These are phyloP conservation scores for Jaculus jaculus DNA, from an alignment of 2,113 vertebrate genomes.

Conservation along the genomic window DNA sequence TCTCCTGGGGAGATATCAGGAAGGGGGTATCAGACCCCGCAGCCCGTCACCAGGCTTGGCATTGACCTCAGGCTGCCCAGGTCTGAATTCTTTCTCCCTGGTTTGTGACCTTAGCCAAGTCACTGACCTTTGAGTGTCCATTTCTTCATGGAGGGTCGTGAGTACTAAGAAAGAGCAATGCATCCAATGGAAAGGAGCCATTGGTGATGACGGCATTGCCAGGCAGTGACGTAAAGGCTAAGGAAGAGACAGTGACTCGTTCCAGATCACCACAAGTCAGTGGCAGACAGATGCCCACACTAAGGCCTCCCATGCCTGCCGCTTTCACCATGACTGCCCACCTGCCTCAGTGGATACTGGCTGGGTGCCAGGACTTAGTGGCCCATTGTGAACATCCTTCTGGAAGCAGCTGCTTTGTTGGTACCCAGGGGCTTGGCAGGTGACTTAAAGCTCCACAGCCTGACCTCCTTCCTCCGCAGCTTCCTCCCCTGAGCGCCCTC, in stretches of 20 bases:
- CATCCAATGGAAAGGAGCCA: neutral
- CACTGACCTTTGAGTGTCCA: neutral
- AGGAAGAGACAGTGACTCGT: neutral
- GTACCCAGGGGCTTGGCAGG: neutral
- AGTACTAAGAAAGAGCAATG: neutral
- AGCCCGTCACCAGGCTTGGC: accelerated
- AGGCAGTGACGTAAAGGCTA: neutral
- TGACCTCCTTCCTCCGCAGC: neutral
- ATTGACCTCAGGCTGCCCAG: neutral
- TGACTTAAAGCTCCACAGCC: neutral
- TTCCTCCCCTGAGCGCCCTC: neutral
- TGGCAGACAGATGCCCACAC: neutral
- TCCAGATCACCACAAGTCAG: neutral
- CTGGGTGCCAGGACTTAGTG: neutral
- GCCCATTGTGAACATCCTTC: neutral
- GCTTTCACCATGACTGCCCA: neutral
- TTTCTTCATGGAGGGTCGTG: neutral
- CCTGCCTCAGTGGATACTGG: neutral
- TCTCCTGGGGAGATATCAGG: neutral
- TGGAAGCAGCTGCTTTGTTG: neutral
- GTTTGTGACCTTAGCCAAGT: neutral
- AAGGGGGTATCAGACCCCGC: neutral
- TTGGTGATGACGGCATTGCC: neutral
- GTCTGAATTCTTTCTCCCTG: neutral
- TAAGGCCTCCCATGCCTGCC: accelerated